Evolutionary conservation across 2,888 invertebrate species (phyloP).

Genomic region (Parascotia fuliginaria): DNA sequence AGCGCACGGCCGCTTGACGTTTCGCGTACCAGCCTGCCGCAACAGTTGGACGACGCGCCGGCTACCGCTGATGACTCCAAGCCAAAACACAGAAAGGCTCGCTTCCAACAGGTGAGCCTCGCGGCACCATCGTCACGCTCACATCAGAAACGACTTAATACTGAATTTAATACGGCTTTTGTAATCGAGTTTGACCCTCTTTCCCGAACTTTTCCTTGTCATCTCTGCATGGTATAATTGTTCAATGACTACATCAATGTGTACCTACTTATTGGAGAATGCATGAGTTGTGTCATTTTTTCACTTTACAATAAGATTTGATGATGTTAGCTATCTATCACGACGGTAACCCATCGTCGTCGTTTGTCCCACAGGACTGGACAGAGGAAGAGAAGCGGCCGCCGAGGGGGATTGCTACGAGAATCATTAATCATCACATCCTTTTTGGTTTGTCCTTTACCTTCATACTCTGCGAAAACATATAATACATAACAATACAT

Average conservation of each 20-base stretch:
- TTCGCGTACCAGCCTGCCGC: conserved; percentile 77
- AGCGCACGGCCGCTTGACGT: conserved; percentile 62
- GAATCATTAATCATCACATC: conserved; percentile 84
- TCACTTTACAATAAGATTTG: conserved; percentile 19
- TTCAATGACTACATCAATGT: conserved; percentile 32
- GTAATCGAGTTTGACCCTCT: conserved; percentile 19
- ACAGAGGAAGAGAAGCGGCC: conserved; percentile 82
- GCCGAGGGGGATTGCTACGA: conserved; percentile 83
- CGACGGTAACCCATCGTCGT: conserved; percentile 33
- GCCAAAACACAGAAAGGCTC: conserved; percentile 94
- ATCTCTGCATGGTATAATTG: conserved; percentile 48
- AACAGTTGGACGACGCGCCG: conserved; percentile 69
- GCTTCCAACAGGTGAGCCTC: conserved; percentile 91
- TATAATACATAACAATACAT: too few species aligned
- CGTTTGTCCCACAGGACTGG: conserved; percentile 74
- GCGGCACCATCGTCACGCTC: conserved; percentile 24
- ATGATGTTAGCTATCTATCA: conserved; percentile 9
- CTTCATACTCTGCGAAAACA: conserved; percentile 3
- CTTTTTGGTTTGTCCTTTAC: conserved; percentile 72
- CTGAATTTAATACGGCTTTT: conserved; percentile 13
- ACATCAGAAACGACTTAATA: conserved; percentile 16
- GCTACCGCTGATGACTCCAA: conserved; percentile 78
- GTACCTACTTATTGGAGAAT: conserved; percentile 18
- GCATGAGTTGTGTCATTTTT: conserved; percentile 36
- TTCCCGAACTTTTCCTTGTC: conserved; percentile 17